Evolutionary conservation across 1,140 invertebrate genomes (phyloP), one percentile per base, ranked within the genome.

Genomic region (Hesperophylax magnus): DNA sequence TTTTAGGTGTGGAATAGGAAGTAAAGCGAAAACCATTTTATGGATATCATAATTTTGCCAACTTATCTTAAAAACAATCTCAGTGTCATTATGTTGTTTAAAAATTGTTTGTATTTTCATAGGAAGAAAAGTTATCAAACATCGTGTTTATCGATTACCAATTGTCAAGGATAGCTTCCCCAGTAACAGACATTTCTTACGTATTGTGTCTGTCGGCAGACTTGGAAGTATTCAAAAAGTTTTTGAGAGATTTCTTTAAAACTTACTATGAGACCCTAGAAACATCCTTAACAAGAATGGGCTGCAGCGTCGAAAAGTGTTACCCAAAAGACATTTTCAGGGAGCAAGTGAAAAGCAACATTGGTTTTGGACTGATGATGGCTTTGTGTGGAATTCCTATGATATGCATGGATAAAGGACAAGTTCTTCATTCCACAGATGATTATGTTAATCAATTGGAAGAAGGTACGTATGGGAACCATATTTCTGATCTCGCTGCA

Each of bases 171-270:
- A 17, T 56, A 7, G 47, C 71, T 74, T 74, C 71, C 22, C 71
- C 71, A 17, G 52, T 56, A n/a, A 74, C 53, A 74, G 71, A 74
- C 52, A 11, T 74, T 5, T 0, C 71, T 34, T 74, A 74, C 15
- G 5, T 27, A 9, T 17, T 74, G 11, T 74, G 18, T 17, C 3
- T 74, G 22, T 74, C 71, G 17, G 15, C 31, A 27, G 52, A 74
- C 11, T 15, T 9, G 5, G 20, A 54, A 3, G 6, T 74, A 9
- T 22, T 74, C 20, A 18, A 54, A 24, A 20, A 18, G 3, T 3
- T 14, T 22, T 27, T 56, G 3, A 20, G 17, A 56, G 47, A 54
- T 56, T 22, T 74, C 15, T 56, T 53, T 15, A 20, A 74, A 17
- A 20, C 18, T n/a, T 74, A 74, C 71, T 74, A 56, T 14, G 17